Evolutionary conservation across 2,888 invertebrate species (phyloP), one percentile per base, ranked within the genome.

Genomic region (Cheilosia variabilis): DNA sequence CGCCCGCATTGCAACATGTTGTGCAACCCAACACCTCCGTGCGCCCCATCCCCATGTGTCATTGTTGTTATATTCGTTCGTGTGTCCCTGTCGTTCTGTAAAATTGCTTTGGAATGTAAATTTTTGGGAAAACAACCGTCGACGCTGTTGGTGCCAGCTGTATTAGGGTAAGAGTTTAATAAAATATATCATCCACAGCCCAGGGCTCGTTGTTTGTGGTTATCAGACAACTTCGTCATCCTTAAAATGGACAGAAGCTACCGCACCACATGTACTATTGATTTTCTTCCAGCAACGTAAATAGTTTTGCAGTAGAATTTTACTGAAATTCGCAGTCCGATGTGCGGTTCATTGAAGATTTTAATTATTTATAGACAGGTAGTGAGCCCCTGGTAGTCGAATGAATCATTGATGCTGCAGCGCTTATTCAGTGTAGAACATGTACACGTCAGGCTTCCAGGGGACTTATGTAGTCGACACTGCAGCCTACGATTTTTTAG

Each of bases 1-100:
- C 75, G 43, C 75, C 73, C 68, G 83, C 83, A 83, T 83, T 83
- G 79, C 83, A 79, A 83, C 83, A 69, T 83, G 73, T 79, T 83
- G 43, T 52, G 73, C 79, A 83, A 2, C 10, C 37, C 37, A 37
- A 34, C 10, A 34, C 34, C 10, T 34, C 34, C 10, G 10, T 34
- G 13, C 13, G 37, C 13, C 37, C 37, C 37, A 58, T 71, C 47
- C 24, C 17, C 27, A 34, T 19, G 24, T 13, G 50, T 47, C 57
- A 55, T 58, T 58, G 17, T 53, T 52, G 53, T 80, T 53, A 37
- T 58, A 34, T 27, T 27, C 2, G 31, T 22, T 15, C 22, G 52
- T 22, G 24, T 22, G 10, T 24, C 62, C 41, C 27, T 55, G 24
- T 22, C 52, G 34, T 15, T 62, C 17, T 45, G 34, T 41, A 10